Percentiles rank a stretch among this genome's conserved stretches.
phyloP scores from a whole-genome alignment of 2,113 vertebrate genomes.

The Nerophis ophidion region DNA sequence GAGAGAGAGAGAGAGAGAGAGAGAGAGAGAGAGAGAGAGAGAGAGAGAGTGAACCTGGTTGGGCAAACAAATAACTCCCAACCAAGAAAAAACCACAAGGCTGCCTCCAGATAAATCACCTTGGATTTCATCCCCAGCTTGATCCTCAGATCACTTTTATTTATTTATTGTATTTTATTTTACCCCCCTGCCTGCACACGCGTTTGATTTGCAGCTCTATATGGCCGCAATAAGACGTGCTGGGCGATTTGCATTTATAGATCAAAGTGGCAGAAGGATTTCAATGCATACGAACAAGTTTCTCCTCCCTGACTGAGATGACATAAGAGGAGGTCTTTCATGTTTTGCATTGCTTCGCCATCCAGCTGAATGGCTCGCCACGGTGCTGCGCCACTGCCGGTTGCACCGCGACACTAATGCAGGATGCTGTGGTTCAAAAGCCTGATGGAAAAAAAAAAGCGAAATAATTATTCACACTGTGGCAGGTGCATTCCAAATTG shows the following conservation, averaged over 20 bases:
- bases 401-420: not conserved
- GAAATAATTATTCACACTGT: constrained; percentile 7
- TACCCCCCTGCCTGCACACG: constrained; percentile 24
- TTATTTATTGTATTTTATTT: not conserved
- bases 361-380: too few species aligned
- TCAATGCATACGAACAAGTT: constrained; percentile 55
- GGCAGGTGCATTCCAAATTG: constrained; percentile 2
- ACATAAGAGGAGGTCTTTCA: constrained; percentile 55
- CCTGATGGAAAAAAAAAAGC: constrained; percentile 1
- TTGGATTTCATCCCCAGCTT: constrained; percentile 39
- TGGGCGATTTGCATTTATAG: constrained; percentile 53
- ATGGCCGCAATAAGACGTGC: constrained; percentile 41
- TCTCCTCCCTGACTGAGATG: constrained; percentile 46
- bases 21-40: constrained; percentile 27
- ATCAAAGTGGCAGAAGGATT: constrained; percentile 56
- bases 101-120: constrained; percentile 27
- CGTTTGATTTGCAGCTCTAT: constrained; percentile 29
- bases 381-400: constrained; percentile 12
- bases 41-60: constrained; percentile 25
- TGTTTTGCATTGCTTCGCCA: constrained; percentile 37
- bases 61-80: constrained; percentile 37
- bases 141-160: constrained; percentile 33
- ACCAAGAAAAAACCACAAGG: constrained; percentile 22
- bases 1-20: constrained; percentile 24
- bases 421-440: constrained; percentile 12